These are phyloP conservation scores for Poeciliopsis occidentalis DNA, from an alignment of 2,113 vertebrate species.

Conservation along the genomic window DNA sequence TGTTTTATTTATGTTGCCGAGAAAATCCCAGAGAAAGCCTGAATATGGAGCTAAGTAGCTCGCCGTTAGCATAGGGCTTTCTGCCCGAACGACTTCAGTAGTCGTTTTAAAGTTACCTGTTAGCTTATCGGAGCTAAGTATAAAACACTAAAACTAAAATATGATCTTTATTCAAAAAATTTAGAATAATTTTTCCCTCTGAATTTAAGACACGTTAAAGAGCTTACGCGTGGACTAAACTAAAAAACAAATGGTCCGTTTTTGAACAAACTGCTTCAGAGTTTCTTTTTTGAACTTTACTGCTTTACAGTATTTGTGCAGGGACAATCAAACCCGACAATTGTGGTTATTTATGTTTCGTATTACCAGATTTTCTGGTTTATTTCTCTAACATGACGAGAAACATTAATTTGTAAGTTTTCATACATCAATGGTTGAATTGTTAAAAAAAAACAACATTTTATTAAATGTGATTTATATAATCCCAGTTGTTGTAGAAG, in stretches of 20 bases:
- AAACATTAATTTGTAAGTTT: not conserved
- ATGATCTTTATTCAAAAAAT: not conserved
- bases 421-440: not conserved
- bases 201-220: not conserved
- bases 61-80: not conserved
- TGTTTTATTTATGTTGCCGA: not conserved
- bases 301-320: not conserved
- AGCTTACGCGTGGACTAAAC: not conserved
- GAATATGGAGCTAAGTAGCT: not conserved
- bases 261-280: too few species aligned
- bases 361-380: not conserved
- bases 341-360: not conserved
- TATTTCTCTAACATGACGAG: not conserved
- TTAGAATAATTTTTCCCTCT: not conserved
- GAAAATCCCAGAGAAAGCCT: not conserved
- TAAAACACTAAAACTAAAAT: not conserved
- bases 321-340: not conserved
- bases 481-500: too few species aligned
- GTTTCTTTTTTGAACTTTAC: not conserved
- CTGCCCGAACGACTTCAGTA: not conserved
- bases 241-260: not conserved
- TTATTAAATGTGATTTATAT: too few species aligned
- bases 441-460: too few species aligned
- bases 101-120: not conserved
- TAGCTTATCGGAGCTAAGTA: not conserved